Percentiles rank a stretch among this genome's conserved stretches.
phyloP scores from a whole-genome alignment of 2,888 invertebrate species.

The Alloscopus bannaensis region DNA sequence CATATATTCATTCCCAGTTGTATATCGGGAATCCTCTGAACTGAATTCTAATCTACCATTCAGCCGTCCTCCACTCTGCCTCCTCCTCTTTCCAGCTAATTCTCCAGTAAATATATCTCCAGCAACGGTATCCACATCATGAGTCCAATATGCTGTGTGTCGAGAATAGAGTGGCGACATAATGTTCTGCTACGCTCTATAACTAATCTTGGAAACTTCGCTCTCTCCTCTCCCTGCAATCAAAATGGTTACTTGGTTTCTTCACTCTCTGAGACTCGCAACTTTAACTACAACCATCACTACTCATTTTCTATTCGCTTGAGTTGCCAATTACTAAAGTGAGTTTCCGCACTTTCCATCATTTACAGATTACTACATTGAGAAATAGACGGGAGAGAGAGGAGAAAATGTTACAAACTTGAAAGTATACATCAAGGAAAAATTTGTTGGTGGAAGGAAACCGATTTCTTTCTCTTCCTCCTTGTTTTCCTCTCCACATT shows the following conservation, averaged over 20 bases:
- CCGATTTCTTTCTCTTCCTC: no score
- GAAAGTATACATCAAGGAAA: slow-evolving; percentile 7
- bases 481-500: slow-evolving; percentile 44
- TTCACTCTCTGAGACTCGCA: slow-evolving; percentile 34
- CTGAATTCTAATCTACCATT: slow-evolving; percentile 51
- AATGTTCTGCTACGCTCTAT: not conserved
- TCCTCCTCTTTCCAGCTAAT: slow-evolving; percentile 25
- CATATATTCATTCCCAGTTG: not conserved
- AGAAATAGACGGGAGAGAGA: slow-evolving; percentile 31
- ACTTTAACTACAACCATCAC: slow-evolving; percentile 50
- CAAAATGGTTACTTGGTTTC: slow-evolving; percentile 56
- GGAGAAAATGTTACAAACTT: slow-evolving; percentile 34
- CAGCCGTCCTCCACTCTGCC: slow-evolving; percentile 28
- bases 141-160: not conserved
- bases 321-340: slow-evolving; percentile 66
- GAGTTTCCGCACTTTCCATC: slow-evolving; percentile 65
- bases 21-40: slow-evolving; percentile 30
- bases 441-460: slow-evolving; percentile 34
- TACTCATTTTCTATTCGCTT: slow-evolving; percentile 65
- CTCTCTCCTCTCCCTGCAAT: slow-evolving; percentile 16
- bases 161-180: not conserved
- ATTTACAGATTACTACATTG: slow-evolving; percentile 63
- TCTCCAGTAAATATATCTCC: slow-evolving; percentile 19
- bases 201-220: slow-evolving; percentile 50
- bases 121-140: not conserved